Percentiles rank a stretch among this genome's conserved stretches.
phyloP scores from a whole-genome alignment of 2,888 invertebrate genomes.

The Spatulosminthurus flaviceps region DNA sequence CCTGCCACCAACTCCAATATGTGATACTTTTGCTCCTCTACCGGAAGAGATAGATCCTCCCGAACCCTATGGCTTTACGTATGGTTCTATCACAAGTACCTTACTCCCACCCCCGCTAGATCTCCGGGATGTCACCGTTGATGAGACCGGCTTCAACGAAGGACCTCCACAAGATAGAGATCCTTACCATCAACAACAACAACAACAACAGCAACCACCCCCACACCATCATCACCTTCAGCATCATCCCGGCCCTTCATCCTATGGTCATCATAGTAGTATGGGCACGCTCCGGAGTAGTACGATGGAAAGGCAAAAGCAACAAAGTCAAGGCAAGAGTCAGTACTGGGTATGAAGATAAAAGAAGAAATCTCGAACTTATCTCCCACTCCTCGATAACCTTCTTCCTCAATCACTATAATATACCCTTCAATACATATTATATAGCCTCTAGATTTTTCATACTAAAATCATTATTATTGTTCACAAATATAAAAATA shows the following conservation, averaged over 20 bases:
- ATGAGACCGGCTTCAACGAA: conserved; percentile 58
- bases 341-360: conserved; percentile 63
- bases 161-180: conserved; percentile 6
- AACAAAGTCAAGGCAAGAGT: conserved; percentile 56
- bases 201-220: conserved; percentile 38
- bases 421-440: too few relatives aligned
- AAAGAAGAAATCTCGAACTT: too few relatives aligned
- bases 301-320: conserved; percentile 37
- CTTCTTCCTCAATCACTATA: too few relatives aligned
- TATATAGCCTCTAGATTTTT: too few relatives aligned
- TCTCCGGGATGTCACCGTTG: conserved; percentile 52
- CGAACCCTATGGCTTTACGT: conserved; percentile 62
- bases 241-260: neutral
- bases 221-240: neutral
- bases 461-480: too few relatives aligned
- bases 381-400: too few relatives aligned
- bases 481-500: too few relatives aligned
- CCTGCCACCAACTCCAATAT: conserved; percentile 62
- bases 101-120: conserved; percentile 60
- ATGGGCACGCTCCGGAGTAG: conserved; percentile 49
- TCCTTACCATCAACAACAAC: neutral
- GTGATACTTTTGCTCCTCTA: conserved; percentile 63
- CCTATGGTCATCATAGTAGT: conserved; percentile 25
- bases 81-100: conserved; percentile 52
- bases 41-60: conserved; percentile 62